phyloP scores from a whole-genome alignment of 2,797 vertebrate species.

The Hydrolagus colliei region DNA sequence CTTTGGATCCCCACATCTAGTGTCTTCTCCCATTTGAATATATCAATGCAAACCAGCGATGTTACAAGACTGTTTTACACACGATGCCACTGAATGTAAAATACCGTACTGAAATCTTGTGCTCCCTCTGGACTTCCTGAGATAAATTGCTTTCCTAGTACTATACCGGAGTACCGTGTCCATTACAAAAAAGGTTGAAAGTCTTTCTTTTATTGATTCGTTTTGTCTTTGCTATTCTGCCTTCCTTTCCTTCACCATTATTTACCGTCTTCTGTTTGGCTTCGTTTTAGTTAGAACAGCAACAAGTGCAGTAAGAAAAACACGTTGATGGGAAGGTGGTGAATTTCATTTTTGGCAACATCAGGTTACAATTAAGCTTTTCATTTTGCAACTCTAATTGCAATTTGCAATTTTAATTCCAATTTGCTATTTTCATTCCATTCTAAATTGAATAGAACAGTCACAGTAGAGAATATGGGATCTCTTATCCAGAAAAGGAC shows the following conservation, averaged over 20 bases:
- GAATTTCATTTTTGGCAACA: no score
- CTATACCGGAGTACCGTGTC: background rate
- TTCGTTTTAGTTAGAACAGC: background rate
- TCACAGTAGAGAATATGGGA: no score
- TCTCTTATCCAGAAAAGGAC: background rate
- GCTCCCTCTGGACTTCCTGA: background rate
- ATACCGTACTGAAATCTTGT: background rate
- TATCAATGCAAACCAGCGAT: background rate
- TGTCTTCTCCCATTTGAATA: background rate
- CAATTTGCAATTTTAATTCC: background rate
- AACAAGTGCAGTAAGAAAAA: background rate
- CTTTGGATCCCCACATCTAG: background rate
- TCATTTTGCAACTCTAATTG: background rate
- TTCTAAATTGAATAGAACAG: background rate
- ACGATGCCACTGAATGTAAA: background rate
- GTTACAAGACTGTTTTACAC: background rate
- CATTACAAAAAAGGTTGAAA: background rate
- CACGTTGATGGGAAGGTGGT: background rate
- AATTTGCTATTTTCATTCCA: background rate
- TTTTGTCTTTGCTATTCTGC: background rate
- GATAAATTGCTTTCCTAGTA: slow-evolving; percentile 8
- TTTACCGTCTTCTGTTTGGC: background rate
- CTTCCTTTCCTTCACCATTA: background rate
- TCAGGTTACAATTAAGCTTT: background rate
- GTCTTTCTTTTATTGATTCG: background rate